Conservation (phyloP, 2,888 invertebrate species). For the Idaea aversata region DNA sequence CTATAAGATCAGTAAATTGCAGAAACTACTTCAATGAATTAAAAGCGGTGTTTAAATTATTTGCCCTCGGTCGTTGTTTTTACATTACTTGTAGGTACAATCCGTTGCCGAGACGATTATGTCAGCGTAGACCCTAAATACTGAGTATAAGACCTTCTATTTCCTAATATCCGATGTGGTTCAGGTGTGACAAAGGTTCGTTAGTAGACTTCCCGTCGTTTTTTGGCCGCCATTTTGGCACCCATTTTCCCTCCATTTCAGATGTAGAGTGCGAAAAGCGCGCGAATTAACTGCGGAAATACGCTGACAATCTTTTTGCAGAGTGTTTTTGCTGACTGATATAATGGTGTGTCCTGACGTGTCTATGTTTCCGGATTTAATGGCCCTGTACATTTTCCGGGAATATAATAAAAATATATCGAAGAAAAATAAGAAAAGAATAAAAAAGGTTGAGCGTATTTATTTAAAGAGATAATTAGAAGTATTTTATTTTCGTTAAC, state of each 20-base stretch:
- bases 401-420: background rate
- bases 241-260: conserved; percentile 42
- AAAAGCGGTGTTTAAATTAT: no score
- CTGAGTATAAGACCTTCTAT: conserved; percentile 15
- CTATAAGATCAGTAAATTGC: no score
- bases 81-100: no score
- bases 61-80: no score
- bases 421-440: no score
- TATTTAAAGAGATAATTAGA: no score
- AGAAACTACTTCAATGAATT: no score
- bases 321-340: conserved; percentile 13
- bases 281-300: conserved; percentile 28
- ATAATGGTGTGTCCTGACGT: conserved; percentile 13
- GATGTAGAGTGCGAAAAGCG: conserved; percentile 34
- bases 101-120: no score
- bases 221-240: background rate
- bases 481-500: no score
- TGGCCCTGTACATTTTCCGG: background rate
- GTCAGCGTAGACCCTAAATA: background rate
- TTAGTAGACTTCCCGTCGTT: conserved; percentile 41
- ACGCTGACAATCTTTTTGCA: conserved; percentile 26
- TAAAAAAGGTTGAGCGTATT: no score
- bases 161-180: conserved; percentile 19
- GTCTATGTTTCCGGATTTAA: conserved; percentile 14
- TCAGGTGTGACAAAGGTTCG: conserved; percentile 71